Conservation (phyloP, 2,888 invertebrate genomes). For the Agrochola macilenta region DNA sequence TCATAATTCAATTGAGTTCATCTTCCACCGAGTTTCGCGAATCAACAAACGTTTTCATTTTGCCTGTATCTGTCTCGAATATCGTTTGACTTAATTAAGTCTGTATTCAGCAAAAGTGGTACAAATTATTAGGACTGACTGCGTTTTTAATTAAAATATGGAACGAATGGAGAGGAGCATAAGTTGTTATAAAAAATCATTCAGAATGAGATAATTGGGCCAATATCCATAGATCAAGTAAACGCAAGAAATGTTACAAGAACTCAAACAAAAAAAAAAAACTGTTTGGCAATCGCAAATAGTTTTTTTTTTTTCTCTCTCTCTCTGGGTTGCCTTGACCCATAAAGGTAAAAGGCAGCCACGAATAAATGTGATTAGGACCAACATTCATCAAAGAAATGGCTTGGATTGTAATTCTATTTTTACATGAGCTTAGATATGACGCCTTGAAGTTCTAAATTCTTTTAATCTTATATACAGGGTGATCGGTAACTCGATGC, state of each 20-base stretch:
- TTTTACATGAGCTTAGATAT: background rate
- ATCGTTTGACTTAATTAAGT: slow-evolving; percentile 20
- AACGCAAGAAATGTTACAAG: background rate
- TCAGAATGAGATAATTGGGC: background rate
- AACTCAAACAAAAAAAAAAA: too few relatives aligned
- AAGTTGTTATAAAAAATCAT: background rate
- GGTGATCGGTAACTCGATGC: background rate
- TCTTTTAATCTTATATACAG: background rate
- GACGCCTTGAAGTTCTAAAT: background rate
- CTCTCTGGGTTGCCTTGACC: too few relatives aligned
- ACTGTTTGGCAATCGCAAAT: background rate
- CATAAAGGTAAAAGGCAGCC: background rate
- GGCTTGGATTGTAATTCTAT: too few relatives aligned
- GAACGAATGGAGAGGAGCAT: background rate
- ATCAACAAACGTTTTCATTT: slow-evolving; percentile 21
- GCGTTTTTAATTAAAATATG: background rate
- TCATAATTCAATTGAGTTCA: background rate
- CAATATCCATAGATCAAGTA: background rate
- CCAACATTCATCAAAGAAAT: background rate
- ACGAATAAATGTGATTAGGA: background rate
- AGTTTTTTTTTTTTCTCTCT: too few relatives aligned
- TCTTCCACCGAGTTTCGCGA: background rate
- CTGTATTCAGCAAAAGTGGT: slow-evolving; percentile 2
- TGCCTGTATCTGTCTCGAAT: background rate
- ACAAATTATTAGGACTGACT: background rate